These are phyloP conservation scores for Myotis pilosus DNA, from an alignment of 2,797 vertebrate genomes.

Conservation along the genomic window DNA sequence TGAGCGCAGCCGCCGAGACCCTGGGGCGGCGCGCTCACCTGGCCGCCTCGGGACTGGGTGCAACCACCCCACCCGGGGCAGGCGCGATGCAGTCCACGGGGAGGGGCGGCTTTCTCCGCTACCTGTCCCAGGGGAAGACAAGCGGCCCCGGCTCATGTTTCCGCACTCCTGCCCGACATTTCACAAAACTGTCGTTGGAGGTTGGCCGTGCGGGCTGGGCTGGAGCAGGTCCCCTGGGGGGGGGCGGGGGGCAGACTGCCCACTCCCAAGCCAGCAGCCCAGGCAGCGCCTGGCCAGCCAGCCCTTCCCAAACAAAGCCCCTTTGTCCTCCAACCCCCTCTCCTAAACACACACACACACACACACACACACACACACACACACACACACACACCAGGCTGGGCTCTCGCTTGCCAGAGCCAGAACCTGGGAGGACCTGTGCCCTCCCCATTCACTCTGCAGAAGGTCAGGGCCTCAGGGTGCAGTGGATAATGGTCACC, in stretches of 20 bases:
- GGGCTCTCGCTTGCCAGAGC: background rate
- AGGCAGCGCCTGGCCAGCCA: background rate
- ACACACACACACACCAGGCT: background rate
- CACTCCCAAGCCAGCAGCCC: background rate
- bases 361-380: background rate
- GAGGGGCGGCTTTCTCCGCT: background rate
- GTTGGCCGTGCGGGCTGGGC: background rate
- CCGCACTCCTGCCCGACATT: background rate
- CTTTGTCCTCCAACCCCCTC: background rate
- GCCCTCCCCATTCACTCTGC: background rate
- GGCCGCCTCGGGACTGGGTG: background rate
- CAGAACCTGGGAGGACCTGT: background rate
- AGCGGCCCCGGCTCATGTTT: background rate
- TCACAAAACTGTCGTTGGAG: background rate
- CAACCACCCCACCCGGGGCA: background rate
- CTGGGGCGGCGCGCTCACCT: background rate
- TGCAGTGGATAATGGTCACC: background rate
- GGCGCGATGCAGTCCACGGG: background rate
- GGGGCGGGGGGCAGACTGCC: background rate
- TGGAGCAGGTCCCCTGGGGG: background rate
- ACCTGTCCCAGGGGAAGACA: background rate
- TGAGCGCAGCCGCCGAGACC: rapidly evolving
- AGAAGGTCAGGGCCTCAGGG: background rate
- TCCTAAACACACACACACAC: no score
- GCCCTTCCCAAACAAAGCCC: background rate